A percentile compares a stretch with the other conserved stretches of the same genome.
phyloP scores from a whole-genome alignment of 2,113 vertebrate genomes.

The Spheniscus mendiculus region DNA sequence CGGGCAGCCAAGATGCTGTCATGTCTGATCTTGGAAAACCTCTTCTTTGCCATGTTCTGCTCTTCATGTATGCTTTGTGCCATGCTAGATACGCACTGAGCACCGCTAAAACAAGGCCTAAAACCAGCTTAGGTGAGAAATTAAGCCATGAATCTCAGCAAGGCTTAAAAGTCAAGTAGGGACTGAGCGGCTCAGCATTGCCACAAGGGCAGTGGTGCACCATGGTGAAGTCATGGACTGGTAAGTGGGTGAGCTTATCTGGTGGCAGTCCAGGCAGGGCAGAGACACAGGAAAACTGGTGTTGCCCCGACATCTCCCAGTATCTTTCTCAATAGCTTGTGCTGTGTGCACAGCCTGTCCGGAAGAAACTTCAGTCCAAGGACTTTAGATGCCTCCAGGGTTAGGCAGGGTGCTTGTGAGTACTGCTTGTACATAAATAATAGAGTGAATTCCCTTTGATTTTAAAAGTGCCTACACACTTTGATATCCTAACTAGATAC shows the following conservation, averaged over 20 bases:
- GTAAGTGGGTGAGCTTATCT: not conserved
- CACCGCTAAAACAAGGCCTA: not conserved
- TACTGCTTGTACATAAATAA: not conserved
- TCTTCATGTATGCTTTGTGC: not conserved
- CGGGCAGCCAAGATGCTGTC: fast-evolving
- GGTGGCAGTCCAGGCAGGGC: not conserved
- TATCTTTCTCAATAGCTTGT: not conserved
- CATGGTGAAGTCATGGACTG: not conserved
- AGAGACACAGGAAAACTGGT: not conserved
- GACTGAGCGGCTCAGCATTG: not conserved
- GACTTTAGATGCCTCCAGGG: not conserved
- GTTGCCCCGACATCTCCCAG: not conserved
- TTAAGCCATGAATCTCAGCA: not conserved
- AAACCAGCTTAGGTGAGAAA: not conserved
- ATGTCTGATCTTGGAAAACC: not conserved
- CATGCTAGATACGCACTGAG: not conserved
- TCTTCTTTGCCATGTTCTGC: not conserved
- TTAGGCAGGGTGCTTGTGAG: not conserved
- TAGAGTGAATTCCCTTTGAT: not conserved
- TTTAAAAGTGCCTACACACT: not conserved
- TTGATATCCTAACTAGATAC: not conserved
- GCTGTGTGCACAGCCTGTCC: not conserved
- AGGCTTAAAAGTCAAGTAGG: not conserved
- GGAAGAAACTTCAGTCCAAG: not conserved
- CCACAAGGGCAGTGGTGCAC: not conserved